These are phyloP conservation scores for Centropristis striata DNA, from an alignment of 2,113 vertebrate species.

Conservation along the genomic window DNA sequence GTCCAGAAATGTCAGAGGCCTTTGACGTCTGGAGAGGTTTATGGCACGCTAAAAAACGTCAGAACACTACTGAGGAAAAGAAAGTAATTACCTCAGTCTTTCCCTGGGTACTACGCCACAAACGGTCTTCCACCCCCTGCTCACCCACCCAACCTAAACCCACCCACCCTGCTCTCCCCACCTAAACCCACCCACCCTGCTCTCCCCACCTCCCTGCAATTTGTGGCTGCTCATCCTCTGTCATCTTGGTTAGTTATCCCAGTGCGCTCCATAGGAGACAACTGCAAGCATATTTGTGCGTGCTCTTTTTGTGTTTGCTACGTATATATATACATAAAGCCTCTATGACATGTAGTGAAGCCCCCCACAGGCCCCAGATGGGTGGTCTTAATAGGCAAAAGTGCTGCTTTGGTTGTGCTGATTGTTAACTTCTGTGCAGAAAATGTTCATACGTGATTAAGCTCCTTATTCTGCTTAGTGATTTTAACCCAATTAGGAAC, in stretches of 20 bases:
- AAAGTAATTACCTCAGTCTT: slow-evolving; percentile 64
- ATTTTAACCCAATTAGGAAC: slow-evolving; percentile 56
- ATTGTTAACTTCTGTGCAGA: slow-evolving; percentile 76
- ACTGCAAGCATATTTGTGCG: slow-evolving; percentile 6
- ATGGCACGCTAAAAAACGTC: slow-evolving; percentile 37
- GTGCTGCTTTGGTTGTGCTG: slow-evolving; percentile 62
- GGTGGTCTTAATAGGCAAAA: slow-evolving; percentile 75
- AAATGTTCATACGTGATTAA: slow-evolving; percentile 49
- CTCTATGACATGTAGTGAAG: slow-evolving; percentile 17
- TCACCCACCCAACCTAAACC: not conserved
- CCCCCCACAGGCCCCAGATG: slow-evolving; percentile 51
- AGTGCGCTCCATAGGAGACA: slow-evolving; percentile 6
- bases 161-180: slow-evolving; percentile 41
- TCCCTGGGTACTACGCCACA: slow-evolving; percentile 51
- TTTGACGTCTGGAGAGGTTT: slow-evolving; percentile 35
- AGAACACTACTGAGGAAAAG: slow-evolving; percentile 31
- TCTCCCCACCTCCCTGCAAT: slow-evolving; percentile 62
- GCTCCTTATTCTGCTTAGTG: slow-evolving; percentile 51
- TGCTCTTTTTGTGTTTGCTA: slow-evolving; percentile 18
- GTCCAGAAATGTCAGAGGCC: slow-evolving; percentile 50
- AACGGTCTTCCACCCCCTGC: not conserved
- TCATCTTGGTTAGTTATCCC: slow-evolving; percentile 62
- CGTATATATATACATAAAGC: slow-evolving; percentile 1
- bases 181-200: slow-evolving; percentile 34
- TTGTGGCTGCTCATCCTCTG: slow-evolving; percentile 76